Percentiles rank a stretch among this genome's conserved stretches.
These are phyloP conservation scores for Borostomias antarcticus DNA, from an alignment of 2,797 vertebrate genomes.

Conservation along the genomic window DNA sequence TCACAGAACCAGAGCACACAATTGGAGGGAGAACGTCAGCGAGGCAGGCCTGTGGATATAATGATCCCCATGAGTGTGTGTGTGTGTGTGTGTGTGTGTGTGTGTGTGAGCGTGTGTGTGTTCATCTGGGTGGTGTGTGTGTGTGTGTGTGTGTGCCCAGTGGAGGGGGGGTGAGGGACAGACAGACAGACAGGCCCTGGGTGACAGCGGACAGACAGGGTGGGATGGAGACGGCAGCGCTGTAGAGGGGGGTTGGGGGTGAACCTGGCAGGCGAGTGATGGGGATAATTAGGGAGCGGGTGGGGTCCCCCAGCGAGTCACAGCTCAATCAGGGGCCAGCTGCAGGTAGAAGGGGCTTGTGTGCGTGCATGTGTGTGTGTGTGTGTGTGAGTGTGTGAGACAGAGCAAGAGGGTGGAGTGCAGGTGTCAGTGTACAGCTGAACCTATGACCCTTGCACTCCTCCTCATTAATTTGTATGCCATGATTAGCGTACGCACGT, in stretches of 20 bases:
- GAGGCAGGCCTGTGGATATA: neutral
- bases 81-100: conserved; percentile 6
- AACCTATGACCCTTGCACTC: conserved; percentile 64
- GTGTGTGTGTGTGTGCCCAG: conserved; percentile 58
- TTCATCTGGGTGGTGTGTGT: conserved; percentile 40
- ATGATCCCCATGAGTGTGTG: conserved; percentile 26
- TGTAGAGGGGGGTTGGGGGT: too few relatives aligned
- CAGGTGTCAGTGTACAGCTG: conserved; percentile 66
- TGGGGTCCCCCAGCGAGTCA: conserved; percentile 58
- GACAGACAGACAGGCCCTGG: conserved; percentile 45
- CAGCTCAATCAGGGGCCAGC: conserved; percentile 75
- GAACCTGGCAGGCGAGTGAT: conserved; percentile 53
- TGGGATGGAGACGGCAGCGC: conserved; percentile 32
- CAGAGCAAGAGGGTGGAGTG: conserved; percentile 5
- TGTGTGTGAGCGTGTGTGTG: conserved; percentile 44
- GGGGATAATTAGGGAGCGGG: conserved; percentile 69
- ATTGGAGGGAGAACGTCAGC: neutral
- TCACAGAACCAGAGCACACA: conserved; percentile 27
- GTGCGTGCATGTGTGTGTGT: conserved; percentile 24
- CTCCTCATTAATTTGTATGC: conserved; percentile 68
- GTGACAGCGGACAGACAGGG: conserved; percentile 45
- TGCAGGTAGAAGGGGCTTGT: conserved; percentile 63
- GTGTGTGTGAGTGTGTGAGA: conserved; percentile 1
- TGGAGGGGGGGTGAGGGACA: conserved; percentile 66
- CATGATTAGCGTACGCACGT: conserved; percentile 51